A percentile compares a stretch with the other conserved stretches of the same genome.
phyloP scores from a whole-genome alignment of 2,888 invertebrate genomes.

The Nemotelus pantherinus region DNA sequence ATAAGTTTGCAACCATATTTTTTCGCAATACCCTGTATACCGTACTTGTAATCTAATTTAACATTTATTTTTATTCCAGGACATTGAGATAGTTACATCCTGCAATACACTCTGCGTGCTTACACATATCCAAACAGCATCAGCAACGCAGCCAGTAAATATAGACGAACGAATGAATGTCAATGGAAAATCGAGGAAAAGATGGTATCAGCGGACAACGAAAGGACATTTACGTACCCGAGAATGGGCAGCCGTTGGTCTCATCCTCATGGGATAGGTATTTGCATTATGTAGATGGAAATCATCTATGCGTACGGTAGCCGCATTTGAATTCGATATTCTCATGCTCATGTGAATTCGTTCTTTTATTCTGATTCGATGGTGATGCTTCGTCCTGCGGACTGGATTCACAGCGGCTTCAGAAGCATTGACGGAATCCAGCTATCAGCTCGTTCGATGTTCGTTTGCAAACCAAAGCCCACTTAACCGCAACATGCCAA shows the following conservation, averaged over 20 bases:
- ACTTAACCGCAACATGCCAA: slow-evolving; percentile 35
- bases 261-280: slow-evolving; percentile 22
- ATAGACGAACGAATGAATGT: background rate
- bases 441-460: background rate
- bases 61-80: slow-evolving; percentile 42
- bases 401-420: background rate
- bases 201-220: no score
- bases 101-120: no score
- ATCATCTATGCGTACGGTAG: slow-evolving; percentile 34
- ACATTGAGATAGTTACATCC: background rate
- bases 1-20: slow-evolving; percentile 41
- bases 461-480: slow-evolving; percentile 28
- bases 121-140: no score
- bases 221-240: no score
- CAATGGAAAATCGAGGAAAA: slow-evolving; percentile 18
- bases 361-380: slow-evolving; percentile 13
- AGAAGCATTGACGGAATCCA: background rate
- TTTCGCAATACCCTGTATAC: slow-evolving; percentile 31
- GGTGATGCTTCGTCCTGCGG: background rate
- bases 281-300: slow-evolving; percentile 42
- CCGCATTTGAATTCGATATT: slow-evolving; percentile 38
- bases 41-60: slow-evolving; percentile 45
- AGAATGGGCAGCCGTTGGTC: background rate
- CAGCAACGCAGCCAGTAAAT: background rate
- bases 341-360: slow-evolving; percentile 22